phyloP scores from a whole-genome alignment of 2,888 invertebrate species.

The Allolobophora icterica region DNA sequence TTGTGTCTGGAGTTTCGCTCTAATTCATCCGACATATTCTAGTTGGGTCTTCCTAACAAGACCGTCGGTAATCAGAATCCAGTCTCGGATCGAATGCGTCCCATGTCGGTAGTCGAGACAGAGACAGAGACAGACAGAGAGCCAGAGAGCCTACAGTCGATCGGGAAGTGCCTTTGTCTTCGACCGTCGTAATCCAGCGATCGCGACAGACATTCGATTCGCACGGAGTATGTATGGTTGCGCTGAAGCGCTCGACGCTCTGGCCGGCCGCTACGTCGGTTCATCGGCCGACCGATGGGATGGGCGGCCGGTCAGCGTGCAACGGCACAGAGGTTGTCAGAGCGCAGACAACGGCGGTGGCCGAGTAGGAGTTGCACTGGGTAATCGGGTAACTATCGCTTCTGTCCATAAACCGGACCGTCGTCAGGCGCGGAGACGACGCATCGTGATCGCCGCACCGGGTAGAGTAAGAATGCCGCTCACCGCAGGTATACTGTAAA shows the following conservation, averaged over 20 bases:
- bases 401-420: background rate
- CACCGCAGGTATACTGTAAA: background rate
- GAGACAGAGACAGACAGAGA: background rate
- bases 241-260: background rate
- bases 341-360: background rate
- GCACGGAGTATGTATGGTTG: background rate
- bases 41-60: background rate
- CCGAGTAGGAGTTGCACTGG: background rate
- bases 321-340: background rate
- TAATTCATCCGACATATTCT: slow-evolving; percentile 6
- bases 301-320: background rate
- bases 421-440: background rate
- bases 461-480: background rate
- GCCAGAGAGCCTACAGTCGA: background rate
- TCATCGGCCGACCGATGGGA: too few species aligned
- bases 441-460: background rate
- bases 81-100: background rate
- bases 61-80: background rate
- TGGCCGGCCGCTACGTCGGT: background rate
- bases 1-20: background rate
- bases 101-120: background rate
- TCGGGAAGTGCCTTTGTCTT: background rate
- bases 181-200: background rate
- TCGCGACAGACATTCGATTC: background rate
- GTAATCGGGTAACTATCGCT: background rate